phyloP scores from a whole-genome alignment of 2,888 invertebrate genomes.

The Neuroscelio doddi region DNA sequence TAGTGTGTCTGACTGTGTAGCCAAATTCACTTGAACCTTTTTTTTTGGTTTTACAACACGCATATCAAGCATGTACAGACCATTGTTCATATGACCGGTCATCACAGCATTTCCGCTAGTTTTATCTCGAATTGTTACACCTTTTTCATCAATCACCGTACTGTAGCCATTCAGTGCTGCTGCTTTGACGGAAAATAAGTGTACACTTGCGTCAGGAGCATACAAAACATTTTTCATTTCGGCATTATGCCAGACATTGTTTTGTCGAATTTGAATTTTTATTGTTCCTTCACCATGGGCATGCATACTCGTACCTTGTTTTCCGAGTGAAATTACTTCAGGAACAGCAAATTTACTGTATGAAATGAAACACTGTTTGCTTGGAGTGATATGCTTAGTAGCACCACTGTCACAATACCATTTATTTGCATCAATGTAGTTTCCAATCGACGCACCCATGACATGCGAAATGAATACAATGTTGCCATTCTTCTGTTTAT shows the following conservation, averaged over 20 bases:
- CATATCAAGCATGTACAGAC: slow-evolving; percentile 14
- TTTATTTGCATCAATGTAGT: slow-evolving; percentile 7
- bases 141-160: slow-evolving; percentile 12
- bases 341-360: too few relatives aligned
- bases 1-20: slow-evolving; percentile 2
- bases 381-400: slow-evolving; percentile 31
- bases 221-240: slow-evolving; percentile 26
- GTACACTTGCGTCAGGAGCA: slow-evolving; percentile 23
- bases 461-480: slow-evolving; percentile 6
- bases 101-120: slow-evolving; percentile 2
- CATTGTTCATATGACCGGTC: slow-evolving; percentile 3
- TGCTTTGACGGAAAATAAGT: too few relatives aligned
- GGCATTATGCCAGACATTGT: slow-evolving; percentile 13
- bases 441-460: slow-evolving; percentile 3
- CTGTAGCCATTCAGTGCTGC: slow-evolving; percentile 8
- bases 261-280: slow-evolving; percentile 2
- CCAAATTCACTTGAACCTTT: slow-evolving; percentile 17
- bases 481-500: neutral
- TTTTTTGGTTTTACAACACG: slow-evolving; percentile 6
- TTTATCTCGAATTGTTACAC: neutral
- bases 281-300: slow-evolving; percentile 22
- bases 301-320: slow-evolving; percentile 11
- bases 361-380: slow-evolving; percentile 22
- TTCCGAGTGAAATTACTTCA: slow-evolving; percentile 20
- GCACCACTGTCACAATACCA: slow-evolving; percentile 40